phyloP scores from a whole-genome alignment of 2,888 invertebrate genomes.

The Diarsia dahlii region DNA sequence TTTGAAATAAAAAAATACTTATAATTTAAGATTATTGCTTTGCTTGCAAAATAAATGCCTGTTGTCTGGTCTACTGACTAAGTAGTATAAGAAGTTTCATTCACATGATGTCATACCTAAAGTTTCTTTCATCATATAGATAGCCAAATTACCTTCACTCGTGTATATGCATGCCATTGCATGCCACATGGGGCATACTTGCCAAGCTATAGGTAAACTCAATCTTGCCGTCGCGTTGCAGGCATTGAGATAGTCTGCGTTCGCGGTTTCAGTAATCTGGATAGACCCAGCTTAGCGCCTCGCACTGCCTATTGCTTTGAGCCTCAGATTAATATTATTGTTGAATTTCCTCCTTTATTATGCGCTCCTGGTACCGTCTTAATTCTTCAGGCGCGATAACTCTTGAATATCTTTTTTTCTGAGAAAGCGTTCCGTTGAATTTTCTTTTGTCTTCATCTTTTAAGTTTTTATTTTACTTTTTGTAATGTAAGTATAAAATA shows the following conservation, averaged over 20 bases:
- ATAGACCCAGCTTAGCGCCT: slow-evolving; percentile 66
- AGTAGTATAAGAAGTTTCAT: background rate
- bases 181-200: background rate
- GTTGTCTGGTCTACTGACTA: background rate
- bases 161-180: background rate
- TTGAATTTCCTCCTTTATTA: slow-evolving; percentile 44
- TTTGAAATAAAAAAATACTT: slow-evolving; percentile 34
- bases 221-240: slow-evolving; percentile 43
- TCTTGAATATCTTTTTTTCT: slow-evolving; percentile 42
- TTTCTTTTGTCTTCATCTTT: slow-evolving; percentile 28
- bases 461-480: background rate
- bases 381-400: slow-evolving; percentile 50
- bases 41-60: slow-evolving; percentile 13
- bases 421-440: slow-evolving; percentile 17
- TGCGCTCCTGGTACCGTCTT: slow-evolving; percentile 35
- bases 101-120: background rate
- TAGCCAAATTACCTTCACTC: background rate
- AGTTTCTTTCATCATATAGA: background rate
- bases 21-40: slow-evolving; percentile 20
- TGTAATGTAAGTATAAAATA: background rate
- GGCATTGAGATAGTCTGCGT: slow-evolving; percentile 52
- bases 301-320: slow-evolving; percentile 54
- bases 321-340: slow-evolving; percentile 61
- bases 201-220: slow-evolving; percentile 15
- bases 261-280: slow-evolving; percentile 70